A percentile compares a stretch with the other conserved stretches of the same genome.
Conservation (phyloP, 2,888 invertebrate species). For the Liodrosophila aerea region DNA sequence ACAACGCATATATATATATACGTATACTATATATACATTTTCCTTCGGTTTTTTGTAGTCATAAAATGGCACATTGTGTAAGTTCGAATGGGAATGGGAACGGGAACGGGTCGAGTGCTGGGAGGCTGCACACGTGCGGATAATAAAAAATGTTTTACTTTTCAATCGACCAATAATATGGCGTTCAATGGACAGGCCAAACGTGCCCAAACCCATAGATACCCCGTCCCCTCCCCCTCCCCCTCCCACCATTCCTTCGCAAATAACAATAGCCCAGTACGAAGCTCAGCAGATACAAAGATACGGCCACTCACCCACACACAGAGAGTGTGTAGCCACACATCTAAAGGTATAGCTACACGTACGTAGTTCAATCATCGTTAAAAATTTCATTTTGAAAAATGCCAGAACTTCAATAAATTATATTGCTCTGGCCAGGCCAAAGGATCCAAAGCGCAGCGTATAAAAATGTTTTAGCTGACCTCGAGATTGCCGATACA, state of each 20-base stretch:
- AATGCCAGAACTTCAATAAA: conserved; percentile 76
- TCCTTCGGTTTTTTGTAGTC: conserved; percentile 48
- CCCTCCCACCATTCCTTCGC: too few relatives aligned
- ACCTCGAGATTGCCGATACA: conserved; percentile 29
- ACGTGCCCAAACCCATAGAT: conserved; percentile 53
- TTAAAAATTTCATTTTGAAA: conserved; percentile 76
- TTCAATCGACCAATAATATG: conserved; percentile 79
- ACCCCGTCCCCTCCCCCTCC: conserved; percentile 4
- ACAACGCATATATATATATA: conserved; percentile 13
- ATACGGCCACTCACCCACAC: conserved; percentile 8
- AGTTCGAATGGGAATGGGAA: background rate
- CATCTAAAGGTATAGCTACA: conserved; percentile 10
- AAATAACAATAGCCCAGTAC: conserved; percentile 49
- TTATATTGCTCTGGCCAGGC: conserved; percentile 65
- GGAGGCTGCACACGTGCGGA: conserved; percentile 72
- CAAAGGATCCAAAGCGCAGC: conserved; percentile 20
- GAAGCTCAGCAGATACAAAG: conserved; percentile 18
- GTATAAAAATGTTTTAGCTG: conserved; percentile 50
- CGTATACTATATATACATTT: conserved; percentile 19
- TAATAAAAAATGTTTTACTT: conserved; percentile 78
- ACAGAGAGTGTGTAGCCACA: too few relatives aligned
- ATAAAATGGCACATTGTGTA: conserved; percentile 62
- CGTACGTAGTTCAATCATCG: conserved; percentile 71
- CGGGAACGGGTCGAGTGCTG: conserved; percentile 12
- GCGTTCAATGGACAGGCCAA: conserved; percentile 75